phyloP scores from a whole-genome alignment of 2,113 vertebrate genomes.

The Chlamydotis undulata region DNA sequence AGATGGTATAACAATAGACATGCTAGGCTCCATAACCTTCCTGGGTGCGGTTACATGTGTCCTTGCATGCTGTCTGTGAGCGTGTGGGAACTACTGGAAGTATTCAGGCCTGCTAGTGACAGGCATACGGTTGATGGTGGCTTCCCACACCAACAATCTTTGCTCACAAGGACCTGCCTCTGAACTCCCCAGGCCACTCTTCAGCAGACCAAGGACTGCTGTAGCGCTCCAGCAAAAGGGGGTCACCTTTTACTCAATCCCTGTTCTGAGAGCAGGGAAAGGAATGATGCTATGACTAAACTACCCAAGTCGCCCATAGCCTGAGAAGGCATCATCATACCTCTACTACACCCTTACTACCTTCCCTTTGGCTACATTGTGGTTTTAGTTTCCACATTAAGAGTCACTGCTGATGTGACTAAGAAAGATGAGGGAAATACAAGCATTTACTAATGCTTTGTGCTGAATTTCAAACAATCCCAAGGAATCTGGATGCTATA shows the following conservation, averaged over 20 bases:
- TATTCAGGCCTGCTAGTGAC: too few species aligned
- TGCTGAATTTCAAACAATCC: not conserved
- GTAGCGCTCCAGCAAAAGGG: not conserved
- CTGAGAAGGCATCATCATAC: not conserved
- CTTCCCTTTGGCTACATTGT: not conserved
- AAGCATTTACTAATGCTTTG: conserved; percentile 19
- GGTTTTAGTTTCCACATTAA: not conserved
- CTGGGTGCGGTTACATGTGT: not conserved
- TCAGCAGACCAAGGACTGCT: not conserved
- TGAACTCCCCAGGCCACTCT: not conserved
- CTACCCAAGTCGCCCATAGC: not conserved
- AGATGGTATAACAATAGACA: not conserved
- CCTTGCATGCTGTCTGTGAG: not conserved
- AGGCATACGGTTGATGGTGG: not conserved
- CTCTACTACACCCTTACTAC: not conserved
- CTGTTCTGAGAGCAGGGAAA: not conserved
- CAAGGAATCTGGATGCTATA: not conserved
- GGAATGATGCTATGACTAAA: not conserved
- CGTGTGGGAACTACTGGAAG: not conserved
- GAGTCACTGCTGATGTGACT: not conserved
- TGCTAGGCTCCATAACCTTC: too few species aligned
- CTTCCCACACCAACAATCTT: not conserved
- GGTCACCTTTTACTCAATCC: not conserved
- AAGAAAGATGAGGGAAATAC: not conserved
- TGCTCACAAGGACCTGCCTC: not conserved